Percentiles rank a stretch among this genome's conserved stretches.
phyloP scores from a whole-genome alignment of 2,113 vertebrate genomes.

The Eulemur macaco region DNA sequence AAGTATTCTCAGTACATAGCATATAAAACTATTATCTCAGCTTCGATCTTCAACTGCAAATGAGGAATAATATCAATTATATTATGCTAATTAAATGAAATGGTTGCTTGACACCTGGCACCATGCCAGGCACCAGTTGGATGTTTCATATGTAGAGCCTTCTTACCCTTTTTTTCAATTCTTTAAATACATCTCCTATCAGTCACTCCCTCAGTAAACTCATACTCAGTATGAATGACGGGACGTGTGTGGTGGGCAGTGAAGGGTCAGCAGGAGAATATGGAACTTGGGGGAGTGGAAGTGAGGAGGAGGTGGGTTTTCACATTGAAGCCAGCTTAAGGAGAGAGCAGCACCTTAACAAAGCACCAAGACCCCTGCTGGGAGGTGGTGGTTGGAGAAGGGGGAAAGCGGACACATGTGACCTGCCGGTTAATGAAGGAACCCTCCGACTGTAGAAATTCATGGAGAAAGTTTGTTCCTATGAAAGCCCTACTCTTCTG shows the following conservation, averaged over 20 bases:
- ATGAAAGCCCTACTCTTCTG: neutral
- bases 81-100: neutral
- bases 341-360: fast-evolving
- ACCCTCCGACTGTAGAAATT: neutral
- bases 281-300: no score
- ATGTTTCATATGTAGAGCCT: neutral
- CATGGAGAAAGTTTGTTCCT: neutral
- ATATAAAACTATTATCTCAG: neutral
- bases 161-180: neutral
- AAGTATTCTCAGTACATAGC: neutral
- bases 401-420: no score
- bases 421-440: neutral
- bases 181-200: neutral
- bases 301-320: neutral
- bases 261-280: neutral
- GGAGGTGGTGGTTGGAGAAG: fast-evolving
- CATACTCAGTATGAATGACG: neutral
- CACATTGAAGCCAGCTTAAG: fast-evolving
- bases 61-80: neutral
- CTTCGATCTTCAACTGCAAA: neutral
- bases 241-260: fast-evolving
- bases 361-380: neutral
- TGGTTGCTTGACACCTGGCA: neutral
- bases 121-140: neutral
- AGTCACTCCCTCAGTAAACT: neutral